A percentile compares a stretch with the other conserved stretches of the same genome.
phyloP scores from a whole-genome alignment of 2,113 vertebrate species.

The Oryzias curvinotus region DNA sequence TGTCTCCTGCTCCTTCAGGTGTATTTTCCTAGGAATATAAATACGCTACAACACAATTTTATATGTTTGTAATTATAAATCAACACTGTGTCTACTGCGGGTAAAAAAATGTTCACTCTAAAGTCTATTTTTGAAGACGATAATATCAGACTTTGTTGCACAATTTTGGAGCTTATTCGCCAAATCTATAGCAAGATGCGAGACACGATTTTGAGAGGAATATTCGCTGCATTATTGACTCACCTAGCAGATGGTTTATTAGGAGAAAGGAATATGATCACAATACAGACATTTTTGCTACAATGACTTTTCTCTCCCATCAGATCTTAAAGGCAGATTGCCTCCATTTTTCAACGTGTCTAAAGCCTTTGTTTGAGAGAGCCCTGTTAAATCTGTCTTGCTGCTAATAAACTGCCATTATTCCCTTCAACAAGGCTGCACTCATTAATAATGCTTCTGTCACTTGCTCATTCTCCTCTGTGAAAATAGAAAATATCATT shows the following conservation, averaged over 20 bases:
- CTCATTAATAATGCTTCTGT: conserved; percentile 98
- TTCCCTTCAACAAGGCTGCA: conserved; percentile 85
- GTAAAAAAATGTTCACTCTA: neutral
- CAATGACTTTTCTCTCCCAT: conserved; percentile 81
- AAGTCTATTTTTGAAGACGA: neutral
- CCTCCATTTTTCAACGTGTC: conserved; percentile 90
- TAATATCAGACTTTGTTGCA: conserved; percentile 32
- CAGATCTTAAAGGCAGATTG: conserved; percentile 82
- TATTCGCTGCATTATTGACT: conserved; percentile 75
- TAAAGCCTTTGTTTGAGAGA: conserved; percentile 80
- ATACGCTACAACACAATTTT: neutral
- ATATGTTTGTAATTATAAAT: neutral
- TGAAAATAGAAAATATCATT: conserved; percentile 90
- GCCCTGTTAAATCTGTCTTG: conserved; percentile 81
- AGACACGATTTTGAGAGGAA: conserved; percentile 56
- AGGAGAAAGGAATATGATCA: conserved; percentile 79
- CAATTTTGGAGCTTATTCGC: conserved; percentile 37
- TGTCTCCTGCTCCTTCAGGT: too few species aligned
- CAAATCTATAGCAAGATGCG: neutral
- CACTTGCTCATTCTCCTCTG: conserved; percentile 83
- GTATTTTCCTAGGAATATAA: neutral
- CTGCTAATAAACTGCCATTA: conserved; percentile 89
- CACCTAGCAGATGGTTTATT: conserved; percentile 80
- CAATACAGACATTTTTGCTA: conserved; percentile 85
- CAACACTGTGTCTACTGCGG: neutral